These are phyloP conservation scores for Hyles lineata DNA, from an alignment of 2,888 invertebrate species.

Conservation along the genomic window DNA sequence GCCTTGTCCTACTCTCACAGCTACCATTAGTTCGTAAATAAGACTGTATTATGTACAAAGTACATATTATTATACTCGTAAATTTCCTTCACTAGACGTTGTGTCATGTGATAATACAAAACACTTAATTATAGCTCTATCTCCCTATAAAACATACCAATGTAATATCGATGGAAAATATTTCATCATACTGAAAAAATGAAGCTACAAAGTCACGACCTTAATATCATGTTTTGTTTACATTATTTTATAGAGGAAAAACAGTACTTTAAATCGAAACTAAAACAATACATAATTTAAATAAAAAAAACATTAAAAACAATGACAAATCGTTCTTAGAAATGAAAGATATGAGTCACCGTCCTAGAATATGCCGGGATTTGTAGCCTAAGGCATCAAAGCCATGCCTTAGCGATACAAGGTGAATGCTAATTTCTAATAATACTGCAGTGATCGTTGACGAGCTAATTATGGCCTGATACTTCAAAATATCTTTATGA, in stretches of 20 bases:
- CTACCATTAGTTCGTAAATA: too few species aligned
- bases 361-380: slow-evolving; percentile 19
- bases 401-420: slow-evolving; percentile 10
- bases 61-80: background rate
- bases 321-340: slow-evolving; percentile 31
- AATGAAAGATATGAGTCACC: slow-evolving; percentile 17
- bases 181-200: too few species aligned
- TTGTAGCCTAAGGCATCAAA: slow-evolving; percentile 1
- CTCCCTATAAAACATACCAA: too few species aligned
- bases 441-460: background rate
- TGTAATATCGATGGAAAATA: too few species aligned
- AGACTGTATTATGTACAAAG: too few species aligned
- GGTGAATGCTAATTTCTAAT: slow-evolving; percentile 23
- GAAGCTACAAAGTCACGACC: too few species aligned
- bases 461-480: background rate
- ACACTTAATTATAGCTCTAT: too few species aligned
- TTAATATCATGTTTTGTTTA: background rate
- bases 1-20: background rate
- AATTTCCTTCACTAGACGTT: background rate
- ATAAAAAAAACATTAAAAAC: slow-evolving; percentile 38
- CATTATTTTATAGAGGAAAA: too few species aligned
- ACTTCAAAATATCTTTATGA: background rate
- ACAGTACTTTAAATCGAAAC: background rate
- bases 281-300: too few species aligned
- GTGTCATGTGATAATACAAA: background rate